phyloP scores from a whole-genome alignment of 2,888 invertebrate genomes.

The Sepioteuthis lessoniana region DNA sequence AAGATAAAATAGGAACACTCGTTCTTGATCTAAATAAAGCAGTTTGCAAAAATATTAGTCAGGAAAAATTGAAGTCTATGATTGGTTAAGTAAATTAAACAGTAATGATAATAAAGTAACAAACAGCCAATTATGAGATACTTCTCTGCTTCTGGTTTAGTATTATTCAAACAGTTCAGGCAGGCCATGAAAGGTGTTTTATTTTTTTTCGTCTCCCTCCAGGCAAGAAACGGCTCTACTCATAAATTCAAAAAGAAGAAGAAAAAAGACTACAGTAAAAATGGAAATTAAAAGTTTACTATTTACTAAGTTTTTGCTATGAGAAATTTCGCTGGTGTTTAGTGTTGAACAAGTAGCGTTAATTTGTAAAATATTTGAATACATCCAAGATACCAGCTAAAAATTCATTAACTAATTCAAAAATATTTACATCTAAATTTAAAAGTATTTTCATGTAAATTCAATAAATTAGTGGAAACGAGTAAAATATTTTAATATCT shows the following conservation, averaged over 20 bases:
- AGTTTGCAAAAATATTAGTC: background rate
- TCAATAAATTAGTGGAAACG: too few species aligned
- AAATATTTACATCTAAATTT: too few species aligned
- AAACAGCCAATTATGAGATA: background rate
- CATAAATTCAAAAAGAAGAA: background rate
- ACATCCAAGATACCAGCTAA: too few species aligned
- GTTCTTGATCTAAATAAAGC: too few species aligned
- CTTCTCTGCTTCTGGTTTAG: background rate
- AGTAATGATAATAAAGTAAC: background rate
- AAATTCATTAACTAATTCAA: too few species aligned
- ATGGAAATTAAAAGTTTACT: background rate
- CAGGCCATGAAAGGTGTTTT: background rate
- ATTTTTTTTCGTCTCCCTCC: background rate
- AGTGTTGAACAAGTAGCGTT: too few species aligned
- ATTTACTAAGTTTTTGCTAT: background rate
- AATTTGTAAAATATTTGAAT: too few species aligned
- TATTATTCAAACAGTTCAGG: background rate
- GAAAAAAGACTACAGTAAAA: background rate
- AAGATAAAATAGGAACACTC: background rate
- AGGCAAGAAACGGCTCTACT: background rate
- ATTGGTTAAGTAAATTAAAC: background rate
- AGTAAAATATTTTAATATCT: too few species aligned
- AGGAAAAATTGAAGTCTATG: background rate
- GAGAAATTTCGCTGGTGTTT: background rate
- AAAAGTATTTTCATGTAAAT: too few species aligned